These are phyloP conservation scores for Paguma larvata DNA, from an alignment of 2,797 vertebrate species.

Conservation along the genomic window DNA sequence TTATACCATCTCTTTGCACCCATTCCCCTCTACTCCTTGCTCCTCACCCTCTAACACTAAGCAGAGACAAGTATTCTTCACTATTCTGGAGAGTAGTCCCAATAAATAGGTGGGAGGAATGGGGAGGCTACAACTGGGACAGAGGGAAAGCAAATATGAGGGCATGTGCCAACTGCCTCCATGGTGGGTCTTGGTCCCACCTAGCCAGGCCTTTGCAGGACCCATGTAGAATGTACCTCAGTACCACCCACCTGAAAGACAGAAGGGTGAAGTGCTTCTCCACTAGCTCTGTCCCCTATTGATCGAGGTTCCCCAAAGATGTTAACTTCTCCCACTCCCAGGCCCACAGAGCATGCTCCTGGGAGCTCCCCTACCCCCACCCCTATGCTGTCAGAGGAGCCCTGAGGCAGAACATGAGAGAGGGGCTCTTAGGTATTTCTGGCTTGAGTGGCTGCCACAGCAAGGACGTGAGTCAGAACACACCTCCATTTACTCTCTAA, in stretches of 20 bases:
- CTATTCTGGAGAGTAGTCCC: neutral
- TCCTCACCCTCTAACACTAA: neutral
- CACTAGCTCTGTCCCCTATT: neutral
- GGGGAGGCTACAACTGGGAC: accelerated
- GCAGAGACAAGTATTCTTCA: neutral
- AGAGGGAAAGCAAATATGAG: neutral
- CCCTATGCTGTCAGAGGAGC: too few species aligned
- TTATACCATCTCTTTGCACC: neutral
- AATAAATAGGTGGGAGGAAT: neutral
- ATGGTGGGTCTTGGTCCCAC: accelerated
- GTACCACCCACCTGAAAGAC: neutral
- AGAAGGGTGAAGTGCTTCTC: neutral
- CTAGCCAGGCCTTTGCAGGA: neutral
- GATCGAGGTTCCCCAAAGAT: too few species aligned
- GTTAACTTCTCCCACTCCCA: neutral
- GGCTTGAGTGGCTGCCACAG: neutral
- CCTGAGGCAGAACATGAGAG: neutral
- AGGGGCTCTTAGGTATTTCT: accelerated
- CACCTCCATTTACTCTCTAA: neutral
- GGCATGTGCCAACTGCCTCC: neutral
- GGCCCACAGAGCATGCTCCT: neutral
- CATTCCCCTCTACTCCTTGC: neutral
- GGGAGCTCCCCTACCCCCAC: neutral
- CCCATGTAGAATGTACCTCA: neutral
- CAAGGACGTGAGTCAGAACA: neutral